These are phyloP conservation scores for Thelaira solivaga DNA, from an alignment of 2,888 invertebrate species.

Conservation along the genomic window DNA sequence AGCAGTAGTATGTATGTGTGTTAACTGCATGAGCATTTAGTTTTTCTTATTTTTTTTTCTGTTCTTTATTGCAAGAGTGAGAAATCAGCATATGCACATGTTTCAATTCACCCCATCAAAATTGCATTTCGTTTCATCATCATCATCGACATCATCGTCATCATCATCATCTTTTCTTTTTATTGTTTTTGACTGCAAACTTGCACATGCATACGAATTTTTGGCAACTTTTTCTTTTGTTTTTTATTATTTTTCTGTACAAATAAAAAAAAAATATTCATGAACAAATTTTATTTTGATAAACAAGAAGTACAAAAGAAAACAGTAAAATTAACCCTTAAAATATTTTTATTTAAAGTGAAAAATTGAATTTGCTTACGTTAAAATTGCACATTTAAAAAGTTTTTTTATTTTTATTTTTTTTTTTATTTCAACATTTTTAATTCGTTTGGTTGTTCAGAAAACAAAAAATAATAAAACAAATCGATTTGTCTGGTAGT, in stretches of 20 bases:
- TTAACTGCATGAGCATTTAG: neutral
- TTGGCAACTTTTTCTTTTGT: constrained; percentile 43
- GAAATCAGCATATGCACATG: constrained; percentile 60
- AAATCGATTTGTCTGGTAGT: constrained; percentile 47
- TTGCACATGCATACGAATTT: constrained; percentile 47
- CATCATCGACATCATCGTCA: constrained; percentile 9
- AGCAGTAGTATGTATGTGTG: neutral
- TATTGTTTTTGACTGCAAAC: constrained; percentile 25
- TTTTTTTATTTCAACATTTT: neutral
- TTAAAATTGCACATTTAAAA: constrained; percentile 43
- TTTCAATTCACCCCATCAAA: constrained; percentile 40
- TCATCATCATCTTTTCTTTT: neutral
- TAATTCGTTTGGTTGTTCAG: neutral
- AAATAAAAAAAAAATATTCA: constrained; percentile 4
- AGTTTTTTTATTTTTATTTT: neutral
- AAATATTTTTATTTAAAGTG: constrained; percentile 49
- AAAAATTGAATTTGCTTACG: constrained; percentile 54
- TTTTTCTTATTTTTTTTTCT: constrained; percentile 12
- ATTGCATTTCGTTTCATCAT: constrained; percentile 52
- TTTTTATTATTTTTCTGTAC: constrained; percentile 11
- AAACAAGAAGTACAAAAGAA: constrained; percentile 3
- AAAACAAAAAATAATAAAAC: neutral
- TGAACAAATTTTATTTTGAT: neutral
- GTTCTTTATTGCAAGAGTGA: constrained; percentile 38
- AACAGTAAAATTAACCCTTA: constrained; percentile 42